phyloP scores from a whole-genome alignment of 2,113 vertebrate species.

The Boulengeromyrus knoepffleri region DNA sequence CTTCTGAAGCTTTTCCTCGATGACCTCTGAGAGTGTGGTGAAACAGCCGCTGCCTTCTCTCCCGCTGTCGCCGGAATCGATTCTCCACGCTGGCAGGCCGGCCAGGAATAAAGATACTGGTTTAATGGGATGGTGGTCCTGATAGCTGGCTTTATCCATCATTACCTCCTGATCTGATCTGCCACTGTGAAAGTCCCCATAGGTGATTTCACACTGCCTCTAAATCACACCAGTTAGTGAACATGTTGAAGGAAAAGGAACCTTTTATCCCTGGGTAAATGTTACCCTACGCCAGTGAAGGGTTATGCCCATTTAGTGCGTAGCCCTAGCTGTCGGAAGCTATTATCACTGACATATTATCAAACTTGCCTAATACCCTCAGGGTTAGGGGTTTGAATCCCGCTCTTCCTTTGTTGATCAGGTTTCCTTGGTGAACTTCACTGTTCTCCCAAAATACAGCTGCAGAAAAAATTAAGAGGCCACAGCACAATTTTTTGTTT shows the following conservation, averaged over 20 bases:
- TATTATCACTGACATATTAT: neutral
- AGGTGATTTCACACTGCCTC: neutral
- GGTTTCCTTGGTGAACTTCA: neutral
- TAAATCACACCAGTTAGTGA: neutral
- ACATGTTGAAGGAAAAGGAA: neutral
- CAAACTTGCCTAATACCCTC: neutral
- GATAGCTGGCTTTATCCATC: slow-evolving; percentile 1
- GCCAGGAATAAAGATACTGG: neutral
- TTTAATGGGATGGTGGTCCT: neutral
- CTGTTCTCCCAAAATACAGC: neutral
- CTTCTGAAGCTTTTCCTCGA: neutral
- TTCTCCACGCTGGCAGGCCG: neutral
- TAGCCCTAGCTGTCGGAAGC: neutral
- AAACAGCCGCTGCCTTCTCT: neutral
- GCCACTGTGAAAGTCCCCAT: neutral
- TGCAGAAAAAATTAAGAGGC: too few species aligned
- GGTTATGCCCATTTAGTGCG: neutral
- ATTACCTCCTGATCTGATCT: neutral
- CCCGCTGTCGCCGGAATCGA: neutral
- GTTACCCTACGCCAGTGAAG: neutral
- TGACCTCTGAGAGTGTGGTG: neutral
- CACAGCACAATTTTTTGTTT: too few species aligned
- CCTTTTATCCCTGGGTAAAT: neutral
- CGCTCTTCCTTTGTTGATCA: neutral
- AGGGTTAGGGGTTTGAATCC: neutral